phyloP scores from a whole-genome alignment of 1,140 invertebrate species.

The Galleria mellonella region DNA sequence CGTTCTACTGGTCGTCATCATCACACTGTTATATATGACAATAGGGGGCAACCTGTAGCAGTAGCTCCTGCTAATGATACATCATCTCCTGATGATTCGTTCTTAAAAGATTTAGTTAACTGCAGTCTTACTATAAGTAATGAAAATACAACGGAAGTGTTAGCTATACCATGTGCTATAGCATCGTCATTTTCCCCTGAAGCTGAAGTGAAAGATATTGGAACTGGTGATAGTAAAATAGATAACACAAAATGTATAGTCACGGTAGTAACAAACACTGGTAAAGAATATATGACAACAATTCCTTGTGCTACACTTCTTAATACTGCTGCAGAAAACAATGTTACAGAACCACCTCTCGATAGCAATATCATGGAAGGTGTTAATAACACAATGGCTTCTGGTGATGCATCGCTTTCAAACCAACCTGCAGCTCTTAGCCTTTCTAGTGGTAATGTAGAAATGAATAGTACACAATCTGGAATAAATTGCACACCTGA shows the following conservation, averaged over 20 bases:
- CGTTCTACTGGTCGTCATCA: slow-evolving; percentile 57
- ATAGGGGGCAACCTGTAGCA: slow-evolving; percentile 56
- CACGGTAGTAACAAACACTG: slow-evolving; percentile 56
- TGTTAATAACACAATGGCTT: slow-evolving; percentile 9
- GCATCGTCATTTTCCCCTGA: slow-evolving; percentile 68
- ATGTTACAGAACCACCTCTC: slow-evolving; percentile 54
- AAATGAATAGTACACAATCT: slow-evolving; percentile 10
- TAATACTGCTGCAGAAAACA: slow-evolving; percentile 58
- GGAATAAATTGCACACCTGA: slow-evolving; percentile 37
- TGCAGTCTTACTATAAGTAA: slow-evolving; percentile 64
- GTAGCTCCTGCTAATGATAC: slow-evolving; percentile 52
- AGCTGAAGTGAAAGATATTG: slow-evolving; percentile 46
- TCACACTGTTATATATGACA: slow-evolving; percentile 63
- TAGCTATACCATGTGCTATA: slow-evolving; percentile 68
- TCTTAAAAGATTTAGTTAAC: slow-evolving; percentile 64
- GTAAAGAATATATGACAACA: slow-evolving; percentile 61
- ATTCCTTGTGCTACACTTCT: slow-evolving; percentile 66
- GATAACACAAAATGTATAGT: slow-evolving; percentile 65
- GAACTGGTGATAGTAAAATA: slow-evolving; percentile 23
- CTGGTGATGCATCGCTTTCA: slow-evolving; percentile 9
- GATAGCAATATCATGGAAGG: slow-evolving; percentile 9
- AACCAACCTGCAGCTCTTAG: slow-evolving; percentile 33
- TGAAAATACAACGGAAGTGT: slow-evolving; percentile 53
- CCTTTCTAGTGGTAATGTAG: slow-evolving; percentile 19
- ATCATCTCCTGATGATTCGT: slow-evolving; percentile 38